Base-by-base conservation (phyloP, 2,888 invertebrate species). In the Baronia brevicornis region DNA sequence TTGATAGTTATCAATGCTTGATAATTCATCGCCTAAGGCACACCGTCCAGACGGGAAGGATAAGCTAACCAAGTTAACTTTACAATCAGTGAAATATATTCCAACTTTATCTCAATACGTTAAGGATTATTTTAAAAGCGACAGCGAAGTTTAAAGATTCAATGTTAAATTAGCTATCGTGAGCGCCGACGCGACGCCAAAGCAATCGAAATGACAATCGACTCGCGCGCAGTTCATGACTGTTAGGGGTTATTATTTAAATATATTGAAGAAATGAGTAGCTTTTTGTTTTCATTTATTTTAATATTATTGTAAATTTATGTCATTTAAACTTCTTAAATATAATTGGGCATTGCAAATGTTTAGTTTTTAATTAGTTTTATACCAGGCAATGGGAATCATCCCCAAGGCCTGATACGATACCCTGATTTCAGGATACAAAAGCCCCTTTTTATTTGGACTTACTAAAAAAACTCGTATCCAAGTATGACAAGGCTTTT, bases 21-120 rank as follows among this genome's bases (percentile, higher is more conserved):
- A 36, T 36, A 31, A 36, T 36, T 36, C 36, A 36, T 31, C 30
- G 32, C 34, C 37, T 19, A 29, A 32, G 34, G 37, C 39, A 20
- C 28, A 33, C 31, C 26, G 38, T 31, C 33, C 37, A 39, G 40
- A 42, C 43, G 38, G 39, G 33, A 41, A 43, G 40, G 40, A 44
- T 42, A 27, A 21, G 8, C 8, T n/a, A 24, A 14, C 33, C 42
- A 30, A 38, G 28, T 9, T 33, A 8, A 11, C 2, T 28, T 20
- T 12, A 20, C 14, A 22, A 5, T 9, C 8, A 28, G 17, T 15
- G 12, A 33, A 30, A 15, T 8, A 22, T 18, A n/a, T 6, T 1
- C 10, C 14, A 12, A 19, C 29, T 37, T 32, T 36, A 39, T 22
- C 5, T 1, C 8, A 5, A 32, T 19, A 12, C 6, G 3, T 24